These are phyloP conservation scores for Malacoraja senta DNA, from an alignment of 2,797 vertebrate species.

Conservation along the genomic window DNA sequence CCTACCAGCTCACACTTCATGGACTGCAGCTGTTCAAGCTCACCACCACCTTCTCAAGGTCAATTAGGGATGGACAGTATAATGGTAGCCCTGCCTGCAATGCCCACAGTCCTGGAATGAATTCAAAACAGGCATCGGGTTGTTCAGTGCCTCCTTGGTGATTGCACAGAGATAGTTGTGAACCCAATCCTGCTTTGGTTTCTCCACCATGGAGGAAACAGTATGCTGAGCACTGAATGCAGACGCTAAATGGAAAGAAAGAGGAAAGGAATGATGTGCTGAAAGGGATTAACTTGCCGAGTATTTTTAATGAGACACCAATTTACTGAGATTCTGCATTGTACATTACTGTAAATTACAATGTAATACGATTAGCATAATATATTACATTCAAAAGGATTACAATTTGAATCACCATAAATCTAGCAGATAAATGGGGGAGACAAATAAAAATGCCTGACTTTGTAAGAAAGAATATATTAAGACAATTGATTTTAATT, in stretches of 20 bases:
- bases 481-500: not conserved
- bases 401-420: conserved; percentile 10
- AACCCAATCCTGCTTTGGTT: no score
- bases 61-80: no score
- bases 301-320: not conserved
- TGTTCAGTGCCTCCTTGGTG: no score
- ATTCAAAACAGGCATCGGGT: no score
- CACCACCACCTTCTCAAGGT: no score
- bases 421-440: not conserved
- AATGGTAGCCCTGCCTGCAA: no score
- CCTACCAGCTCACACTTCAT: no score
- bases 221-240: no score
- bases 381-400: not conserved
- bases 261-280: not conserved
- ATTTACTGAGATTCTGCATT: not conserved
- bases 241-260: not conserved
- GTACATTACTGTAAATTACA: not conserved
- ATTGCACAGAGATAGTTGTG: no score
- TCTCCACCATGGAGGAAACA: no score
- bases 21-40: no score
- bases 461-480: not conserved
- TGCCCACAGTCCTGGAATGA: no score
- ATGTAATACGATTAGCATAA: conserved; percentile 10
- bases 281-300: not conserved
- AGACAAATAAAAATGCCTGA: not conserved